Conservation (phyloP, 2,113 vertebrate genomes). For the Calidris pygmaea region DNA sequence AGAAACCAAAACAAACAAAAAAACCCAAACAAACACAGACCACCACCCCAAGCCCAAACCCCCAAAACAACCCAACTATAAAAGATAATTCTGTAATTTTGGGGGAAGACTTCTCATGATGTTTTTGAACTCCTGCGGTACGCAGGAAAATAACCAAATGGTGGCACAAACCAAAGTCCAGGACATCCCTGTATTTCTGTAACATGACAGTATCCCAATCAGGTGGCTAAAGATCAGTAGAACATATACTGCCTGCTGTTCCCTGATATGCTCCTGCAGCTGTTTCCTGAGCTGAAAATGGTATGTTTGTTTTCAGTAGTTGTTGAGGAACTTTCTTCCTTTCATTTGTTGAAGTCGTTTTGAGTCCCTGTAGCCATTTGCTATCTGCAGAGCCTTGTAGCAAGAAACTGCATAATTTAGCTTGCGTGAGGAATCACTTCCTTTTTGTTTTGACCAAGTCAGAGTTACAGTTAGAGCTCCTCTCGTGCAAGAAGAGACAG, state of each 20-base stretch:
- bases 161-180: not conserved
- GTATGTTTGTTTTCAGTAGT: fast-evolving
- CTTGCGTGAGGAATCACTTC: not conserved
- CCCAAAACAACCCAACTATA: not conserved
- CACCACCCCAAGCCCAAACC: not conserved
- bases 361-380: not conserved
- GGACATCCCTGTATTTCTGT: not conserved
- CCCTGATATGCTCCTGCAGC: not conserved
- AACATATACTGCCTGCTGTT: not conserved
- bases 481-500: fast-evolving
- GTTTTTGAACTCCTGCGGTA: not conserved
- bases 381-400: not conserved
- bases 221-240: not conserved
- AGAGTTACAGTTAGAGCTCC: not conserved
- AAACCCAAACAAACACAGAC: not conserved
- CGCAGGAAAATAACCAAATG: not conserved
- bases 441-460: not conserved
- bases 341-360: not conserved
- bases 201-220: not conserved
- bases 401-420: not conserved
- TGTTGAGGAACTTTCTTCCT: not conserved
- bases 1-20: not conserved
- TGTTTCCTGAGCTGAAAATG: not conserved
- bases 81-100: not conserved
- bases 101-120: not conserved